phyloP scores from a whole-genome alignment of 1,140 invertebrate genomes.

The Drosophila guanche region DNA sequence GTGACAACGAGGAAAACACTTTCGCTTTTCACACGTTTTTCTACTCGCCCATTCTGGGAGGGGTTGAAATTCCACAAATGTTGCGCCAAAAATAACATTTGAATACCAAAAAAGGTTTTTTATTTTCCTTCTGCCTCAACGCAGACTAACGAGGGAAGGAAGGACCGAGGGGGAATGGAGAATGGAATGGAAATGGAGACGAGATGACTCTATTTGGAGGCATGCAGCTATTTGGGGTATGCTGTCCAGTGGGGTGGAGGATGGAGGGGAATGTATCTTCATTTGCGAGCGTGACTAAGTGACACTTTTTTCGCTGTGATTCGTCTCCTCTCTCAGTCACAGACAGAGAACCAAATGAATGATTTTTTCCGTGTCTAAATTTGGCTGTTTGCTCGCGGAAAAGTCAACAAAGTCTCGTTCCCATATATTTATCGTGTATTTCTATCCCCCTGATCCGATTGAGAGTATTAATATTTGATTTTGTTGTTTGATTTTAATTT shows the following conservation, averaged over 20 bases:
- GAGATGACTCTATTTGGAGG: conserved; percentile 61
- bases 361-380: conserved; percentile 66
- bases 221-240: conserved; percentile 41
- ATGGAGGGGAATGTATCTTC: conserved; percentile 35
- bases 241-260: conserved; percentile 12
- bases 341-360: conserved; percentile 52
- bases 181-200: conserved; percentile 41
- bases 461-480: conserved; percentile 75
- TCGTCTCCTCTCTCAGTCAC: neutral
- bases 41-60: conserved; percentile 1
- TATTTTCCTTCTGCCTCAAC: conserved; percentile 46
- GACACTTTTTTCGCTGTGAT: conserved; percentile 62
- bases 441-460: conserved; percentile 36
- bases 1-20: conserved; percentile 62
- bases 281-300: conserved; percentile 62
- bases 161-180: conserved; percentile 2
- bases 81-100: conserved; percentile 75
- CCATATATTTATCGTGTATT: neutral
- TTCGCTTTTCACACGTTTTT: conserved; percentile 71
- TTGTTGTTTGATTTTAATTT: conserved; percentile 79
- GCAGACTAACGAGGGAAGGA: conserved; percentile 42
- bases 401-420: neutral
- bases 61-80: conserved; percentile 57
- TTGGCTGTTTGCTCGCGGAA: conserved; percentile 44
- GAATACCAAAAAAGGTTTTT: conserved; percentile 73